These are phyloP conservation scores for Epirrita christyi DNA, from an alignment of 2,888 invertebrate species.

Conservation along the genomic window DNA sequence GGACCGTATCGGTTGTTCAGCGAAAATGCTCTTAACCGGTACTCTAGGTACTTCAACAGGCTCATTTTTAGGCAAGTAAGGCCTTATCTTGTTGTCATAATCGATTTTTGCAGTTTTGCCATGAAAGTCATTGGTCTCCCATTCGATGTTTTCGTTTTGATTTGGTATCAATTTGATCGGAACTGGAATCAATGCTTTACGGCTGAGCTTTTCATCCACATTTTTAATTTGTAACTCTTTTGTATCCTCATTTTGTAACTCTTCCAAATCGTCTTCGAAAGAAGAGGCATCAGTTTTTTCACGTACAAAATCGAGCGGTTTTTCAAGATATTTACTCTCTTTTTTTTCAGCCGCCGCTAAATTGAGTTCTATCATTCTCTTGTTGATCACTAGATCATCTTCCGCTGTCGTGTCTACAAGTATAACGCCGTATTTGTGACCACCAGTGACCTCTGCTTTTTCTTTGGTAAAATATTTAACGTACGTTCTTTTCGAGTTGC, in stretches of 20 bases:
- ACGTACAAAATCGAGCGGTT: slow-evolving; percentile 41
- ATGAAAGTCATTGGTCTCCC: slow-evolving; percentile 2
- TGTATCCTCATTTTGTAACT: not conserved
- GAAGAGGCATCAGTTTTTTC: slow-evolving; percentile 34
- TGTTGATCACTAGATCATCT: slow-evolving; percentile 74
- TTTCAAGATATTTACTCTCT: slow-evolving; percentile 57
- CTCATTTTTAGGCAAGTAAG: not conserved
- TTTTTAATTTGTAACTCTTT: not conserved
- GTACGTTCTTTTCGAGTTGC: slow-evolving; percentile 70
- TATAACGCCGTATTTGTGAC: slow-evolving; percentile 77
- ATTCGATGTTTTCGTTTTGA: slow-evolving; percentile 1
- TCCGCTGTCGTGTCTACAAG: slow-evolving; percentile 75
- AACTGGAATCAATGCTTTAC: slow-evolving; percentile 18
- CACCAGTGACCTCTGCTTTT: slow-evolving; percentile 61
- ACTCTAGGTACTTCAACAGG: not conserved
- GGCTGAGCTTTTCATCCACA: not conserved
- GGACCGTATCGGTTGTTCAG: slow-evolving; percentile 54
- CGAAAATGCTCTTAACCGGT: slow-evolving; percentile 35
- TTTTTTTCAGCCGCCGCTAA: slow-evolving; percentile 62
- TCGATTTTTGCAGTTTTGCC: not conserved
- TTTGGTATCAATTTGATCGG: slow-evolving; percentile 11
- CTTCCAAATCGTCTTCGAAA: slow-evolving; percentile 21
- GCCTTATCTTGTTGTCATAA: not conserved
- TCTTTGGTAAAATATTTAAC: slow-evolving; percentile 71
- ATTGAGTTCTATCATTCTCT: slow-evolving; percentile 76